phyloP scores from a whole-genome alignment of 2,113 vertebrate species.

The human region GRCh38 chrX:47455501-47456000 shows the following conservation, averaged over 20 bases:
- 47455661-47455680: not conserved
- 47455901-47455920: not conserved
- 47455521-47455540: not conserved
- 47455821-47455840: not conserved
- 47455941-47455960: constrained; percentile 1
- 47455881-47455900: not conserved
- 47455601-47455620: not conserved
- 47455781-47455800: not conserved
- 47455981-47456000: constrained; percentile 49
- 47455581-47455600: not conserved
- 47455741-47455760: not conserved
- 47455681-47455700: constrained; percentile 23
- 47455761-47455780: not conserved
- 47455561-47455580: not conserved
- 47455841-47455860: not conserved
- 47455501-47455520: not conserved
- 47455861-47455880: constrained; percentile 13
- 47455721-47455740: not conserved
- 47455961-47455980: constrained; percentile 49
- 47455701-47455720: not conserved
- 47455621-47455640: constrained; percentile 25
- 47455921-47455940: constrained; percentile 15
- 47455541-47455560: not conserved
- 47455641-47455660: not conserved
- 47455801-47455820: not conserved